Evolutionary conservation across 2,888 invertebrate species (phyloP).

Genomic region (Tetranychus truncatus): DNA sequence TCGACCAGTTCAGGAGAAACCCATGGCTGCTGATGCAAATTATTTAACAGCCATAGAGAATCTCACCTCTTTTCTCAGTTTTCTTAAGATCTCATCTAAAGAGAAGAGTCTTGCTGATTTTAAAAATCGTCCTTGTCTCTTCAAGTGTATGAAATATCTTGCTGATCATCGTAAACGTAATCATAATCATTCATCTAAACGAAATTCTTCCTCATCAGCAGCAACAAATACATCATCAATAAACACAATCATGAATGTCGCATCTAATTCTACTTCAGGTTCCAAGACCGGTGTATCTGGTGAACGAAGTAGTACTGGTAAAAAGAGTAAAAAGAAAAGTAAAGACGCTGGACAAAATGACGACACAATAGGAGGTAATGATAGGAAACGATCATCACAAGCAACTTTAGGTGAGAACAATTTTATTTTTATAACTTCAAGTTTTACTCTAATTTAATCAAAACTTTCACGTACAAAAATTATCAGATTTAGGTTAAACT

Average conservation of each 20-base stretch:
- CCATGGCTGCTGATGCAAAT: background rate
- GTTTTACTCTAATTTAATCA: too few relatives aligned
- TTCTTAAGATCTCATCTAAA: conserved; percentile 15
- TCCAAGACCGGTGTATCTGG: background rate
- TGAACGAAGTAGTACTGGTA: background rate
- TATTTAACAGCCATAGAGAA: conserved; percentile 13
- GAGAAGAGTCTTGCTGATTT: background rate
- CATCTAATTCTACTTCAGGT: background rate
- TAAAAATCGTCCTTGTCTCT: conserved; percentile 5
- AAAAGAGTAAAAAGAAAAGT: conserved; percentile 3
- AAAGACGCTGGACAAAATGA: background rate
- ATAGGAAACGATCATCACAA: background rate
- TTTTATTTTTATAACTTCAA: background rate
- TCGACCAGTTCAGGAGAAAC: background rate
- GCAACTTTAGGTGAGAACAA: background rate
- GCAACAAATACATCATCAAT: background rate
- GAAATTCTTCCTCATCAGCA: background rate
- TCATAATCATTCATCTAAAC: background rate
- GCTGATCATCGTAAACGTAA: background rate
- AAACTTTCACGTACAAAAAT: too few relatives aligned
- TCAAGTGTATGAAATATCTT: conserved; percentile 7
- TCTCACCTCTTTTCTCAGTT: conserved; percentile 12
- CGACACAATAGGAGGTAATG: background rate
- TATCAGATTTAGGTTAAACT: too few relatives aligned
- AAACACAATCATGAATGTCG: too few relatives aligned